Base-by-base conservation (phyloP, 2,888 invertebrate species). In the Cephus runcator region DNA sequence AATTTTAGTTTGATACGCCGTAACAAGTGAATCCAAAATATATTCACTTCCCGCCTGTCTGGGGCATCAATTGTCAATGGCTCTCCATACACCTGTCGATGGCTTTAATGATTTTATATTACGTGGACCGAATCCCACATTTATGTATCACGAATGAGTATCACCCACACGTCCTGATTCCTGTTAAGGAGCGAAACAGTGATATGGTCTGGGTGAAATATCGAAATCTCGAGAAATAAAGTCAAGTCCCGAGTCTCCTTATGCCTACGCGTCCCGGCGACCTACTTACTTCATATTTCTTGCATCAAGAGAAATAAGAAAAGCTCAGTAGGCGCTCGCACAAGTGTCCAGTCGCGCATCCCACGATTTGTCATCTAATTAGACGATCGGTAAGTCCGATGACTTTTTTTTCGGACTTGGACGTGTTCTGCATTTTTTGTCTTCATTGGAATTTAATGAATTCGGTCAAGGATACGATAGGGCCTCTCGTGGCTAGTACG, bases 161-260 rank as follows among this genome's bases (percentile, higher is more conserved):
- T 85, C 86, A 84, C 87, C 86, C 85, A 87, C 87, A 83, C 86
- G 23, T 78, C 82, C 78, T 78, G 82, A 77, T 75, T 82, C 79
- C 76, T 79, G 79, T 79, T 81, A 84, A 83, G 82, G 84, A 84
- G 83, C 82, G 82, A 84, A 79, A 83, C 82, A 81, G 68, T 82
- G 81, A 84, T 56, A 56, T 56, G 23, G 56, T 23, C 23, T 56
- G 56, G 56, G 9, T 56, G 12, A 71, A 34, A 3, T 71, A 71
- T 34, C 34, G 31, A 71, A 71, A 31, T 71, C 34, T 33, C 71
- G 34, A 56, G 56, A 71, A 71, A 12, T 31, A 71, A 71, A 31
- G 71, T 71, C 23, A 71, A 71, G 9, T 71, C 71, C 71, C 34
- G 23, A 33, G 71, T 30, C 71, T 71, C 71, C 71, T 71, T 31